These are phyloP conservation scores for Homarus gammarus DNA, from an alignment of 2,888 invertebrate species.

Conservation along the genomic window DNA sequence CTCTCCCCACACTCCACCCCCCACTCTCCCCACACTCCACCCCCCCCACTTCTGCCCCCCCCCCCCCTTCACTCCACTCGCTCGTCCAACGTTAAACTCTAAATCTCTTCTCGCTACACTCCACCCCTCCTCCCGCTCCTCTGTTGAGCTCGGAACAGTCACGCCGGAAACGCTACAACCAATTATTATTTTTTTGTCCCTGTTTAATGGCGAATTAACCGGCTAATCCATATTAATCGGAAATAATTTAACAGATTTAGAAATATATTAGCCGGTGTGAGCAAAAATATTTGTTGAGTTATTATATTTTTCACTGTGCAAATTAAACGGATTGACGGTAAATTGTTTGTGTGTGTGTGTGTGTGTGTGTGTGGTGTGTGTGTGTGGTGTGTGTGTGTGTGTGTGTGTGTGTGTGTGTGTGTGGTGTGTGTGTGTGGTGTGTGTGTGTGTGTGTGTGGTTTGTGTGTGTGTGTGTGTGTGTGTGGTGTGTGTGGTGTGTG, in stretches of 20 bases:
- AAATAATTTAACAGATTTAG: conserved; percentile 43
- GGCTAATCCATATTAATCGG: conserved; percentile 36
- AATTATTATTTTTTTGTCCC: not conserved
- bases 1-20: too few species aligned
- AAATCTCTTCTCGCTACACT: too few species aligned
- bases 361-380: not conserved
- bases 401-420: too few species aligned
- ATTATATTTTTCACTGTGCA: conserved; percentile 14
- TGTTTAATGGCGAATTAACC: conserved; percentile 39
- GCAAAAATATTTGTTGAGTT: conserved; percentile 33
- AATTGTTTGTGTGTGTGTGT: not conserved
- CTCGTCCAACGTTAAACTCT: too few species aligned
- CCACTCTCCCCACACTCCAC: too few species aligned
- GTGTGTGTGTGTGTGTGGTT: too few species aligned
- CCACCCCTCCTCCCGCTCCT: too few species aligned
- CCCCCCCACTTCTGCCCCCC: not conserved
- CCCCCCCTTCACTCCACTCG: not conserved
- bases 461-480: too few species aligned
- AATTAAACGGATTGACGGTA: not conserved
- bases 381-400: not conserved
- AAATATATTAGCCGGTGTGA: conserved; percentile 27
- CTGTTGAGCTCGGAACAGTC: too few species aligned
- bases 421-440: not conserved
- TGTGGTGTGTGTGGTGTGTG: too few species aligned
- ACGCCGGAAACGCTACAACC: not conserved